Evolutionary conservation across 2,797 vertebrate species (phyloP).

Genomic region (Okamejei kenojei): DNA sequence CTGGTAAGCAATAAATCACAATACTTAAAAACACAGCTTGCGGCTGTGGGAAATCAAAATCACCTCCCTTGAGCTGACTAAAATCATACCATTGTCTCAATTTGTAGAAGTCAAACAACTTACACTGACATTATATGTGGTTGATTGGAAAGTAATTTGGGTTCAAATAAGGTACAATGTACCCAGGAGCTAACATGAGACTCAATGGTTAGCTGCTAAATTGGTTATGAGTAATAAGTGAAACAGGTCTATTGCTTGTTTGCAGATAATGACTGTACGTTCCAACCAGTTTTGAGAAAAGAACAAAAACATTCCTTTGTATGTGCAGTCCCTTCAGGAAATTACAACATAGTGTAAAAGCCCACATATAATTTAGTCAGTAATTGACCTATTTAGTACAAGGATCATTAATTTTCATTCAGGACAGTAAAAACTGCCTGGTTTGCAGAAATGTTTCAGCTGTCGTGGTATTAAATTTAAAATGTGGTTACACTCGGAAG

Average conservation of each 20-base stretch:
- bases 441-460: conserved; percentile 24
- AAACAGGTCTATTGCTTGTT: conserved; percentile 6
- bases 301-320: neutral
- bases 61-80: neutral
- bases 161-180: conserved; percentile 20
- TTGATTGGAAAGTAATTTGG: conserved; percentile 16
- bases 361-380: neutral
- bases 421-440: neutral
- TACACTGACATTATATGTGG: neutral
- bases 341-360: neutral
- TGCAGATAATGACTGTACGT: conserved; percentile 20
- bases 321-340: conserved; percentile 1
- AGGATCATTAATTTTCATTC: conserved; percentile 28
- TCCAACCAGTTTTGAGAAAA: neutral
- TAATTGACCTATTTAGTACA: neutral
- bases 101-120: conserved; percentile 18
- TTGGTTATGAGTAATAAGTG: neutral
- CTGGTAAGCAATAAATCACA: neutral
- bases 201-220: conserved; percentile 2
- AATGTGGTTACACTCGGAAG: neutral
- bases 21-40: neutral
- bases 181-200: conserved; percentile 19
- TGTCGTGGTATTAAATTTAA: neutral
- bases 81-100: conserved; percentile 20
- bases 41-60: conserved; percentile 11